Conservation (phyloP, 2,797 vertebrate species). For the Garrulus glandarius region DNA sequence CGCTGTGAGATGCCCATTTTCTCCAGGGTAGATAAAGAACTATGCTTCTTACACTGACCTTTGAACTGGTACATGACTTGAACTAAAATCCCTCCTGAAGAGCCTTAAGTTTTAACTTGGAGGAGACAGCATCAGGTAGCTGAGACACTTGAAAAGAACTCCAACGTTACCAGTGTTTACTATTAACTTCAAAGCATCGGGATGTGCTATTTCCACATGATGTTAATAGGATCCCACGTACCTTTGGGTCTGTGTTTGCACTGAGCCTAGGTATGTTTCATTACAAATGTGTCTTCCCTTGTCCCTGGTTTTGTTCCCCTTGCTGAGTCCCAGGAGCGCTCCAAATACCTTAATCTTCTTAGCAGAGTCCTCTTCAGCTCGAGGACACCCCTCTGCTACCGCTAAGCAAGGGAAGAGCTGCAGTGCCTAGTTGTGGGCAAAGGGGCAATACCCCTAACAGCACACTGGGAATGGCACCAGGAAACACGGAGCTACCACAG, state of each 20-base stretch:
- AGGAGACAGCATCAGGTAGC: not conserved
- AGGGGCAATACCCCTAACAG: not conserved
- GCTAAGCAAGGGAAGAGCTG: not conserved
- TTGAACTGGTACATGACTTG: not conserved
- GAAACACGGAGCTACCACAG: not conserved
- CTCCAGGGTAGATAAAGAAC: not conserved
- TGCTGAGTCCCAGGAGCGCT: accelerated
- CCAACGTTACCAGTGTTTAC: not conserved
- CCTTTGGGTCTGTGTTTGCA: not conserved
- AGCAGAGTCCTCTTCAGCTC: not conserved
- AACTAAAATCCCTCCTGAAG: not conserved
- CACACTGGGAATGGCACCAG: not conserved
- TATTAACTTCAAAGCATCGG: not conserved
- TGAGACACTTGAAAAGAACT: not conserved
- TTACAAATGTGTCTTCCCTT: not conserved
- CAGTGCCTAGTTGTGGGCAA: not conserved
- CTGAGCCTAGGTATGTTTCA: not conserved
- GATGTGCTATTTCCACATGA: not conserved
- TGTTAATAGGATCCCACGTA: accelerated
- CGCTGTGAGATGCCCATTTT: not conserved
- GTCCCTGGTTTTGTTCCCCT: not conserved
- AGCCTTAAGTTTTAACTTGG: not conserved
- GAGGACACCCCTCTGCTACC: not conserved
- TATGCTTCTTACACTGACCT: not conserved
- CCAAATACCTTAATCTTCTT: not conserved